These are phyloP conservation scores for Xestia ashworthii DNA, from an alignment of 2,888 invertebrate species.

Conservation along the genomic window DNA sequence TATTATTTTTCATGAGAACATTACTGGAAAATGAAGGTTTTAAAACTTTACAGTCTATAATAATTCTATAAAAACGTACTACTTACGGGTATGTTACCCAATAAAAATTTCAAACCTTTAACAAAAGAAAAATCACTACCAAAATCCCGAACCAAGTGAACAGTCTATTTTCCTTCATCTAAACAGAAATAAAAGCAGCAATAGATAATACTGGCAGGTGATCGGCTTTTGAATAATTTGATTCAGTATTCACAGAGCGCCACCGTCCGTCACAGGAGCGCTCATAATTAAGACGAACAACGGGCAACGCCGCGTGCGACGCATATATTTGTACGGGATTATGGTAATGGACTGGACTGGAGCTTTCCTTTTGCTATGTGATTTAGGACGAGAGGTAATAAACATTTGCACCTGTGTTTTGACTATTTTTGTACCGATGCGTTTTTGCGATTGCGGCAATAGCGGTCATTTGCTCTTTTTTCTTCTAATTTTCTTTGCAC, in stretches of 20 bases:
- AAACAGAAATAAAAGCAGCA: constrained; percentile 46
- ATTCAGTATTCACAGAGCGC: constrained; percentile 72
- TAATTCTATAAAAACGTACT: too few relatives aligned
- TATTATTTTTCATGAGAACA: neutral
- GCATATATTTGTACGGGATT: constrained; percentile 77
- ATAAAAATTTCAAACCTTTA: neutral
- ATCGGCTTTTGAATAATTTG: constrained; percentile 57
- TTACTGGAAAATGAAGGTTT: neutral
- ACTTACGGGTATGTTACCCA: neutral
- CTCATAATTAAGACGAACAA: constrained; percentile 77
- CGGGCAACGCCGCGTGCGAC: constrained; percentile 69
- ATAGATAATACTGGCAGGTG: constrained; percentile 48
- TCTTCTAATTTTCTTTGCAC: neutral
- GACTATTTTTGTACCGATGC: neutral
- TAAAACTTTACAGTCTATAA: too few relatives aligned
- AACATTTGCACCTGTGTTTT: constrained; percentile 18
- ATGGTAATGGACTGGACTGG: constrained; percentile 70
- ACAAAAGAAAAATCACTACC: neutral
- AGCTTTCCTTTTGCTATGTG: constrained; percentile 28
- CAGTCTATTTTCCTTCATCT: constrained; percentile 3
- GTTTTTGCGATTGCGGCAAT: neutral
- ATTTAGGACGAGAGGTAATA: constrained; percentile 24
- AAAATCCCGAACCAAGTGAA: neutral
- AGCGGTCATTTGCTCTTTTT: neutral
- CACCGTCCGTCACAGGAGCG: constrained; percentile 71